Evolutionary conservation across 35 echinoderm and acorn worm species (phyloP), one percentile per base, ranked within the genome.

Genomic region (Anneissia japonica): DNA sequence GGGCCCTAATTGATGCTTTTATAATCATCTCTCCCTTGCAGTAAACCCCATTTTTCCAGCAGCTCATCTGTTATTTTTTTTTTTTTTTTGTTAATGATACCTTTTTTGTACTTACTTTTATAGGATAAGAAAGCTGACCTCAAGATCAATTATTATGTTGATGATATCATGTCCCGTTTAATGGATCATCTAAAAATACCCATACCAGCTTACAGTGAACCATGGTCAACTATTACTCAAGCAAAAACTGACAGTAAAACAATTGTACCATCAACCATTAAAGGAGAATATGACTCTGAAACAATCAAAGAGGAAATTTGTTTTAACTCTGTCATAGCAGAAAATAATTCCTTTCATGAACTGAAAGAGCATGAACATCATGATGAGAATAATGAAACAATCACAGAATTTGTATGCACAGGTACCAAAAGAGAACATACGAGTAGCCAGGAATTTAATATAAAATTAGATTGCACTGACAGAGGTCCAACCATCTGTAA

Each of bases 91-190:
- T 77, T 9, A 36, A 36, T 81, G 77, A 81, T 37, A 45, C 41
- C 1, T 79, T n/a, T 9, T 17, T 74, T 9, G 21, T 34, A 46
- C 19, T 85, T 43, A 80, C 81, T 72, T 80, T 86, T 73, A 34
- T 75, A 97, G 95, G 95, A 97, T 55, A 93, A 93, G 74, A 87
- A 87, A 73, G 91, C 91, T 83, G 89, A 97, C 46, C 17, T 97
- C 21, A 83, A 82, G 79, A 91, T 97, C 30, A 81, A 93, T 86
- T 85, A 83, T 36, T 97, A 97, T 87, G 95, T 93, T 32, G 95
- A 97, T 74, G 91, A 97, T 30, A 88, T 97, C 56, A 93, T 97
- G 91, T 86, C 88, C 55, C 83, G 88, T 78, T 36, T 97, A 12
- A 97, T 97, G 95, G 31, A 84, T 31, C 88, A 91, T 28, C 81